phyloP scores from a whole-genome alignment of 2,888 invertebrate species.

The Lycocerus yunnanus region DNA sequence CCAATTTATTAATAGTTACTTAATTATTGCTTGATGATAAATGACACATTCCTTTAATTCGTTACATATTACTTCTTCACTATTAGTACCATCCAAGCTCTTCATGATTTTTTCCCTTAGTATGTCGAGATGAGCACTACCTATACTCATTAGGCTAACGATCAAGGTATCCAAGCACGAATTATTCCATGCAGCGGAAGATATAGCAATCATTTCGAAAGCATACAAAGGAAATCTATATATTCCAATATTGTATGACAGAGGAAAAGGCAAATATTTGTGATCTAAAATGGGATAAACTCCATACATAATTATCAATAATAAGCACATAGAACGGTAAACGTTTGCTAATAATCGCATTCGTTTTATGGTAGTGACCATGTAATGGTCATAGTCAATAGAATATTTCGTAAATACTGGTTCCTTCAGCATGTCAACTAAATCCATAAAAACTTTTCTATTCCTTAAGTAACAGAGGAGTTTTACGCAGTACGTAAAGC shows the following conservation, averaged over 20 bases:
- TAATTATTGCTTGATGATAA: conserved; percentile 20
- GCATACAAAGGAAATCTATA: conserved; percentile 16
- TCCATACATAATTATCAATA: conserved; percentile 9
- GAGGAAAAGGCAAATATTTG: conserved; percentile 23
- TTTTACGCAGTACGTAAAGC: conserved; percentile 14
- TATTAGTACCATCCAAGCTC: neutral
- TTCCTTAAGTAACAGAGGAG: neutral
- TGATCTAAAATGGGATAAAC: conserved; percentile 19
- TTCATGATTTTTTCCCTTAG: conserved; percentile 6
- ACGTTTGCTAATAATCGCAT: conserved; percentile 15
- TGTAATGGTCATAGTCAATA: conserved; percentile 15
- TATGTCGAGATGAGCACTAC: conserved; percentile 19
- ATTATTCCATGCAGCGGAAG: conserved; percentile 29
- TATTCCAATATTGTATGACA: conserved; percentile 25
- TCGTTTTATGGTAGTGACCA: conserved; percentile 11
- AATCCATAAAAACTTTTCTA: conserved; percentile 5
- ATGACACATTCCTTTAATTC: conserved; percentile 14
- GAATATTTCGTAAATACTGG: conserved; percentile 20
- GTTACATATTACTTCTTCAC: neutral
- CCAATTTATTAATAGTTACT: neutral
- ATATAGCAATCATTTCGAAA: conserved; percentile 14
- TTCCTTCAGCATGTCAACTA: conserved; percentile 12
- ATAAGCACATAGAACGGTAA: conserved; percentile 4
- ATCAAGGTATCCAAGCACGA: conserved; percentile 20
- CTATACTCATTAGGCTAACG: conserved; percentile 16